phyloP scores from a whole-genome alignment of 2,888 invertebrate genomes.

The Athalia cordata region DNA sequence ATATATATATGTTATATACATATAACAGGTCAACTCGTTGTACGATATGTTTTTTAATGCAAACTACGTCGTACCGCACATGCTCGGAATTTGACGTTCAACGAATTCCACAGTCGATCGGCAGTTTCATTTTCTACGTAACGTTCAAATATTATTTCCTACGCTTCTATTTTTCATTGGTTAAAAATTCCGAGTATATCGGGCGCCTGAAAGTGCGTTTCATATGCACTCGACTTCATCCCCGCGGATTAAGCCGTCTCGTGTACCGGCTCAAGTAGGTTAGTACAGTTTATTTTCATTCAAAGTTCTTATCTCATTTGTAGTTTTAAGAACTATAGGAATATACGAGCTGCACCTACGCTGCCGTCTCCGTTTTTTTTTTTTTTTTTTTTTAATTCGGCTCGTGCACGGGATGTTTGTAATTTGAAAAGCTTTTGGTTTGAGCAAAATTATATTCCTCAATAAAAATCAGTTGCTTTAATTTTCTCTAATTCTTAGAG shows the following conservation, averaged over 20 bases:
- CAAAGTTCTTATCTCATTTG: conserved; percentile 27
- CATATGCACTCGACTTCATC: conserved; percentile 28
- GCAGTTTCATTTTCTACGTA: background rate
- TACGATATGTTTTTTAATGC: background rate
- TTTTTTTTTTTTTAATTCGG: background rate
- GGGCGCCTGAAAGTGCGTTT: conserved; percentile 32
- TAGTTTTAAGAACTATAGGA: no score
- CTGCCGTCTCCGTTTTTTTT: no score
- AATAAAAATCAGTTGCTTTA: background rate
- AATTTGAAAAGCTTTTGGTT: background rate
- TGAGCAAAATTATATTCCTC: background rate
- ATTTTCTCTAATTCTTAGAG: conserved; percentile 8
- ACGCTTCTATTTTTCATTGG: background rate
- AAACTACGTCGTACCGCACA: background rate
- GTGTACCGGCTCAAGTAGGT: conserved; percentile 8
- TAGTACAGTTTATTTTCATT: conserved; percentile 15
- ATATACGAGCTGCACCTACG: no score
- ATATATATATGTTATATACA: background rate
- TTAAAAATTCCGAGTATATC: conserved; percentile 12
- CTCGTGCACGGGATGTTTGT: background rate
- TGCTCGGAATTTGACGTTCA: background rate
- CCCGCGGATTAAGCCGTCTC: conserved; percentile 24
- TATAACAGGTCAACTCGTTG: background rate
- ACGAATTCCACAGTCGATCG: background rate
- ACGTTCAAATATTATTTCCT: background rate